These are phyloP conservation scores for Cassiopea andromeda DNA, from an alignment of 30 jellyfish, hydroid and myxozoan species.

Conservation along the genomic window DNA sequence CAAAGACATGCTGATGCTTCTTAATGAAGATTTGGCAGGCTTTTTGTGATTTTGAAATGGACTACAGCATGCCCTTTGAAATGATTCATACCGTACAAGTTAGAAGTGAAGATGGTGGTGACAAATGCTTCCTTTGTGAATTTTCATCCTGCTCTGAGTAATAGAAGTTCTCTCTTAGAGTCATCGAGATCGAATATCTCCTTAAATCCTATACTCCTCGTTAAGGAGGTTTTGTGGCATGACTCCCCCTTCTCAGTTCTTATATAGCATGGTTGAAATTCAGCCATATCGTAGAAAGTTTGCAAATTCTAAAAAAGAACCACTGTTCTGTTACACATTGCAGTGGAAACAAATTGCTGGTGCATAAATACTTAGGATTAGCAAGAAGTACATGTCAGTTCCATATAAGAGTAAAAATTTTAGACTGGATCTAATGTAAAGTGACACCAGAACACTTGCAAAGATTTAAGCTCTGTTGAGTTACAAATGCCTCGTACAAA, in stretches of 20 bases:
- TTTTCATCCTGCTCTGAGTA: neutral
- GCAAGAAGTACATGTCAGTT: no score
- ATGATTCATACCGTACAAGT: constrained; percentile 2
- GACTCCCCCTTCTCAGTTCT: neutral
- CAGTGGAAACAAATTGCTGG: neutral
- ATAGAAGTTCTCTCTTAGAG: neutral
- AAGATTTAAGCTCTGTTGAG: neutral
- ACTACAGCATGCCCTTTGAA: constrained; percentile 1
- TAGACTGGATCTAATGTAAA: no score
- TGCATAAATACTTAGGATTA: neutral
- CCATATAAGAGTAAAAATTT: no score
- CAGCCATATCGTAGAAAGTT: neutral
- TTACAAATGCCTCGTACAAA: constrained; percentile 1
- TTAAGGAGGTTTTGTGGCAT: neutral
- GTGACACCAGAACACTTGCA: neutral
- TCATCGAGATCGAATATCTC: neutral
- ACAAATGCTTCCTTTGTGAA: constrained; percentile 9
- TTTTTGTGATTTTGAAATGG: constrained; percentile 5
- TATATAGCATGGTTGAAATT: constrained; percentile 2
- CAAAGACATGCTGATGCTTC: neutral
- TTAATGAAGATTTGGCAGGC: neutral
- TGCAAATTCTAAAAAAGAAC: neutral
- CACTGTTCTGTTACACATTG: neutral
- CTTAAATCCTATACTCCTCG: neutral
- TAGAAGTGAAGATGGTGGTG: constrained; percentile 1